These are phyloP conservation scores for Amblyteles armatorius DNA, from an alignment of 2,888 invertebrate genomes.

Conservation along the genomic window DNA sequence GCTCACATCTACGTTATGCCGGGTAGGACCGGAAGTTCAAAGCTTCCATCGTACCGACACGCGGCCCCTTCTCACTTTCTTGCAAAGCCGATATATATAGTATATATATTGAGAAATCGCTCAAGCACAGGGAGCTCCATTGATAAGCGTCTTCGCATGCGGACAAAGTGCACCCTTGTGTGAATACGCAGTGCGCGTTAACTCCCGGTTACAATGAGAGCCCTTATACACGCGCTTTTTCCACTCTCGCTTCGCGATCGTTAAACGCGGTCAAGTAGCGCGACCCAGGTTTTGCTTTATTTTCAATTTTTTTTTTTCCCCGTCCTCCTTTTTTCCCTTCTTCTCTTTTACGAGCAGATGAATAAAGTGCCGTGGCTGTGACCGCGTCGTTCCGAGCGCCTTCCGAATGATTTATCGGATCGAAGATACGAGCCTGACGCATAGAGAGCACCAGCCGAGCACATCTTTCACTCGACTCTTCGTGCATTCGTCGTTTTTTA, in stretches of 20 bases:
- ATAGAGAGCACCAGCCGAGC: constrained; percentile 11
- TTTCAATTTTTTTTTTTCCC: not conserved
- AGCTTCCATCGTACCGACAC: constrained; percentile 39
- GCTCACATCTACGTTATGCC: not conserved
- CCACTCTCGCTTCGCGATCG: constrained; percentile 27
- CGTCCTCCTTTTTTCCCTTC: not conserved
- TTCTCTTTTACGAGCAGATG: constrained; percentile 50
- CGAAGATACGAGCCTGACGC: constrained; percentile 43
- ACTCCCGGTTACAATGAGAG: constrained; percentile 50
- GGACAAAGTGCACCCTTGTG: constrained; percentile 63
- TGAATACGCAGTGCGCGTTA: constrained; percentile 29
- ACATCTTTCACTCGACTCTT: constrained; percentile 23
- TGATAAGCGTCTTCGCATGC: constrained; percentile 29
- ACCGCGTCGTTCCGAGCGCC: constrained; percentile 23
- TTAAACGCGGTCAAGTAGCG: constrained; percentile 11
- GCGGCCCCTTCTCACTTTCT: constrained; percentile 30
- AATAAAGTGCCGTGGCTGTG: constrained; percentile 42
- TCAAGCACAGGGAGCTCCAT: constrained; percentile 58
- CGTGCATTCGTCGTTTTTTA: not conserved
- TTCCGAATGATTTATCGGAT: constrained; percentile 61
- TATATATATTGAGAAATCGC: constrained; percentile 9
- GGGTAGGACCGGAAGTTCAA: constrained; percentile 58
- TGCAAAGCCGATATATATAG: constrained; percentile 17
- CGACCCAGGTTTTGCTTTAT: not conserved
- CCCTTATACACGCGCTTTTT: constrained; percentile 37